Base-by-base conservation (phyloP, 2,797 vertebrate species). In the Phoebastria nigripes region DNA sequence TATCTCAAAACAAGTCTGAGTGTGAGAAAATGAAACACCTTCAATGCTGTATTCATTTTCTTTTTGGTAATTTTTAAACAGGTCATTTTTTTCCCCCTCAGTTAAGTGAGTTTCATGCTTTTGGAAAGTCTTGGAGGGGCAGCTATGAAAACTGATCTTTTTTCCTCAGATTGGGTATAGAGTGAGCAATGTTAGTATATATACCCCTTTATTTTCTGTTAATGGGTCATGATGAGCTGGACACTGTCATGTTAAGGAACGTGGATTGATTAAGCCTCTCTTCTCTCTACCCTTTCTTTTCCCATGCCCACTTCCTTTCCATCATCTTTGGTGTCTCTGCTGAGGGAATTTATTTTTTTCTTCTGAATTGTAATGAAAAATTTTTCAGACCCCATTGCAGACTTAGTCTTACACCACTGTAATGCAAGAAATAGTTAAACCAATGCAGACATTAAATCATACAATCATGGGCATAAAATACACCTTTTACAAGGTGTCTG, bases 401-500 rank as follows among this genome's bases (percentile, higher is more conserved):
- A 81, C 61, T 73, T 76, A 15, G 6, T 85, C 85, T 97, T 84
- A 86, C 39, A 71, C 70, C 93, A 79, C 73, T 94, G 87, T 92
- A 96, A 92, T 54, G 12, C 90, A 94, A 47, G 78, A 78, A 84
- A 71, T 54, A 85, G 42, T 87, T 89, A 80, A 89, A 90, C 61
- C 52, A 89, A 37, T 87, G 77, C 87, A 95, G 91, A 94, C 66
- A 76, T 91, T 91, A 92, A 96, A 81, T 90, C 85, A 63, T 87
- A 76, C 89, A 96, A 95, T 96, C 95, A 91, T 83, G 87, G 93
- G 94, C 87, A 54, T 76, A 83, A 95, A 80, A 76, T 51, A 41
- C 91, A 87, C 90, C 93, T 97, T 94, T 96, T 90, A 71, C n/a
- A 72, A 91, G 78, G 72, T 81, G 71, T 89, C 89, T 95, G 77